Evolutionary conservation across 2,888 invertebrate species (phyloP), one percentile per base, ranked within the genome.

Genomic region (Amblyjoppa fuscipennis): DNA sequence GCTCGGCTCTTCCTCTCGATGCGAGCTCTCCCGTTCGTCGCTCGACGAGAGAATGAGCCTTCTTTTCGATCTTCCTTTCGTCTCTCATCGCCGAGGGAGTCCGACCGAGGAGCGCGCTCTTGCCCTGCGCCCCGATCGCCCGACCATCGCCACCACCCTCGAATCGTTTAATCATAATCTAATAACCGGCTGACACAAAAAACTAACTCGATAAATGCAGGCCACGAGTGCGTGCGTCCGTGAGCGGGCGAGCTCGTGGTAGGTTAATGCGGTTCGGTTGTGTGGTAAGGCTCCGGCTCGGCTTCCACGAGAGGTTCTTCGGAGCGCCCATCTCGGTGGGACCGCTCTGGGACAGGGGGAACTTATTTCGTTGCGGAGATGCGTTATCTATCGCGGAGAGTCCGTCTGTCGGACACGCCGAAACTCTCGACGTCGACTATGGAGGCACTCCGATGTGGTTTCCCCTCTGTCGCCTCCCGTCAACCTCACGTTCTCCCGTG

Each of bases 81-180:
- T 87, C 84, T 87, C 82, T 51, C 53, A 53, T 56, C 38, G 7
- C 38, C 9, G 41, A 41, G 41, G 59, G 51, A 56, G 41, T 11
- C 49, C 77, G 77, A 13, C 34, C 69, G 16, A n/a, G 74, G 49
- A 64, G 45, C 20, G 51, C 73, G 61, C 85, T 78, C 80, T 79
- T 84, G 16, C 77, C 82, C 85, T 74, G 78, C 76, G n/a, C 80
- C 53, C 73, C 87, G 70, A 84, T 84, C 87, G 77, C 85, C 74
- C 89, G 81, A 66, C 79, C 41, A 41, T 41, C 70, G 85, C 89
- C 87, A 87, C 88, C 89, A 45, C 89, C 77, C 88, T 91, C 90
- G 89, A 92, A 93, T 92, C 93, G 92, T 93, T 94, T 93, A 94
- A 93, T 93, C 93, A 93, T 93, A 93, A 93, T 93, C 93, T 93